Base-by-base conservation (phyloP, 1,140 invertebrate genomes). In the Phenacoccus solenopsis region DNA sequence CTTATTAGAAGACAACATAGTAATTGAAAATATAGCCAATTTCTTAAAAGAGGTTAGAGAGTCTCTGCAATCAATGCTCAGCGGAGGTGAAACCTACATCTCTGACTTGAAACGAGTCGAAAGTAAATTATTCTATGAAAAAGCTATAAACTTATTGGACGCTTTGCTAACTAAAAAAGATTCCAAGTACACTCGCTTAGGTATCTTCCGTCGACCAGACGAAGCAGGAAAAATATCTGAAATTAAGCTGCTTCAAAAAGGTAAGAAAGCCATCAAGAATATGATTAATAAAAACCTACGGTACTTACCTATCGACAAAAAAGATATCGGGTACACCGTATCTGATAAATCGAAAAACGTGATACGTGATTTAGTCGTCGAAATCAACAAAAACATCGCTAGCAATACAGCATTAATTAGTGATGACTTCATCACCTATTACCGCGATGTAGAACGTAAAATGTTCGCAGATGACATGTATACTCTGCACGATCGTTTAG, bases 301-400 rank as follows among this genome's bases (percentile, higher is more conserved):
- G 16, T 49, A 25, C 21, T 7, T 22, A n/a, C 12, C 25, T 7
- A 1, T 16, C 49, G 21, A 20, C 22, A 21, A 69, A 12, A 64
- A 28, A 24, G 70, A 73, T 28, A 69, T 72, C 35, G 72, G 70
- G 0, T 73, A 72, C 70, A 68, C 70, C 9, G 28, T 73, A 4
- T 70, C 70, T 12, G 59, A 64, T 5, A 56, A 72, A 13, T 72
- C 73, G 2, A 35, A 72, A 30, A 67, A 22, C 13, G 5, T 38
- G 28, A 24, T 30, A n/a, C 0, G 0, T 2, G 21, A 68, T 13
- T 30, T 67, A 38, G 27, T 20, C 22, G 22, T 12, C 28, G 56
- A 24, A 22, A 57, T 25, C 16, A 70, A 28, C 10, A n/a, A 38
- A 35, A 69, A 49, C 16, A 49, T 69, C 12, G 10, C 12, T 13